Evolutionary conservation across 2,797 vertebrate species (phyloP).

Genomic region (Sebastes steindachneri): DNA sequence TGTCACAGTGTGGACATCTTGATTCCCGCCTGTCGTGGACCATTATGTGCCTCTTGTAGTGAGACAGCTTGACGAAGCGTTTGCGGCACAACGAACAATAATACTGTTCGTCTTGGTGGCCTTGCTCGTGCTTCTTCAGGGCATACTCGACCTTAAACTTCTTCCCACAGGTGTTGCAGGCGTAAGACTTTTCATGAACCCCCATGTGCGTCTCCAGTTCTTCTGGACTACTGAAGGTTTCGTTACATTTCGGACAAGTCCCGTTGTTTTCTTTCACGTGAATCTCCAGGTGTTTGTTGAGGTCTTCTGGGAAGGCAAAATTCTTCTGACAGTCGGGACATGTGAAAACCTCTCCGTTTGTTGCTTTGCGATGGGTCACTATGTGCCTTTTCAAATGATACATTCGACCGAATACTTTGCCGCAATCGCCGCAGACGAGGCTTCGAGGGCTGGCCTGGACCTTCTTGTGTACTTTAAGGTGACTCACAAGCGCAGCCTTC

Average conservation of each 20-base stretch:
- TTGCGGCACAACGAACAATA: constrained; percentile 69
- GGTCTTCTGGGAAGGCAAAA: constrained; percentile 62
- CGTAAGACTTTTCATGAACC: constrained; percentile 55
- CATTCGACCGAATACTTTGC: constrained; percentile 66
- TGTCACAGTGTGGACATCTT: constrained; percentile 86
- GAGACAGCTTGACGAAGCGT: constrained; percentile 68
- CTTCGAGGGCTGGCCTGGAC: constrained; percentile 30
- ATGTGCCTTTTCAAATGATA: constrained; percentile 74
- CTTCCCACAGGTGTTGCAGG: constrained; percentile 71
- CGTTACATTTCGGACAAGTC: constrained; percentile 68
- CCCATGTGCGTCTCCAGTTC: constrained; percentile 69
- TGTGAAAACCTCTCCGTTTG: constrained; percentile 38
- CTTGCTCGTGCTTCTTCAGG: constrained; percentile 70
- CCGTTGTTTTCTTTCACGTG: constrained; percentile 70
- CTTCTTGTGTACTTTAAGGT: constrained; percentile 64
- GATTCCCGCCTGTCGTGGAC: constrained; percentile 83
- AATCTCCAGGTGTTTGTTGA: constrained; percentile 70
- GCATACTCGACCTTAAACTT: constrained; percentile 75
- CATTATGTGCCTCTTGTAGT: constrained; percentile 81
- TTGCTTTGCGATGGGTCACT: constrained; percentile 61
- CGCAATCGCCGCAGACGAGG: constrained; percentile 68
- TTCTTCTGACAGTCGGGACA: constrained; percentile 69
- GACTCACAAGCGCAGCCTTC: constrained; percentile 45
- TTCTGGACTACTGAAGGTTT: constrained; percentile 51
- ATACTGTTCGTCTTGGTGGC: constrained; percentile 59